Conservation (phyloP, 2,888 invertebrate species). For the Neoaliturus tenellus region DNA sequence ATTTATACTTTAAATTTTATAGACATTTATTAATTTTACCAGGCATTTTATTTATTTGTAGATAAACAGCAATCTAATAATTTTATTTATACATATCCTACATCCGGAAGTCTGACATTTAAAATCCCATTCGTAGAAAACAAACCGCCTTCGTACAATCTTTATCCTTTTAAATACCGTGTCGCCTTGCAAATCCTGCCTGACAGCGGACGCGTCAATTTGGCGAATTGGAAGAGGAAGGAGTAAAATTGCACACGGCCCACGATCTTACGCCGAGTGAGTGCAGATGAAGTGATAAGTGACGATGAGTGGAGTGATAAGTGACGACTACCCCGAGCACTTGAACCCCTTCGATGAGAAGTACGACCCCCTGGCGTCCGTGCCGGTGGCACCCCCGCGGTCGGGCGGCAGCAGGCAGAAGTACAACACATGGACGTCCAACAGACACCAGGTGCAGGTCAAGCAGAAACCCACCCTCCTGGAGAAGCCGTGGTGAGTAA, state of each 20-base stretch:
- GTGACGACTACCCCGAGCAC: slow-evolving; percentile 32
- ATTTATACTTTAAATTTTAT: too few relatives aligned
- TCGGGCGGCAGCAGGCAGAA: not conserved
- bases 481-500: slow-evolving; percentile 1
- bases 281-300: not conserved
- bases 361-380: not conserved
- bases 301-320: not conserved
- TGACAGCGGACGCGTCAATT: slow-evolving; percentile 4
- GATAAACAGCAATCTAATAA: too few relatives aligned
- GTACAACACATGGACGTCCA: slow-evolving; percentile 11
- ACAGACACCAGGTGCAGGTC: not conserved
- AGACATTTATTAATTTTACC: too few relatives aligned
- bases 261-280: not conserved
- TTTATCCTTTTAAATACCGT: too few relatives aligned
- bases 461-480: not conserved
- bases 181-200: not conserved
- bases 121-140: too few relatives aligned
- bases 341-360: slow-evolving; percentile 38
- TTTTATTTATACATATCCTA: too few relatives aligned
- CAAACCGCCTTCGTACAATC: too few relatives aligned
- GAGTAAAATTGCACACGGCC: slow-evolving; percentile 13
- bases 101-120: too few relatives aligned
- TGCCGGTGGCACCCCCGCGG: not conserved
- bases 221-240: slow-evolving; percentile 5
- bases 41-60: too few relatives aligned